phyloP scores from a whole-genome alignment of 2,888 invertebrate genomes.

The Cylindroiulus punctatus region DNA sequence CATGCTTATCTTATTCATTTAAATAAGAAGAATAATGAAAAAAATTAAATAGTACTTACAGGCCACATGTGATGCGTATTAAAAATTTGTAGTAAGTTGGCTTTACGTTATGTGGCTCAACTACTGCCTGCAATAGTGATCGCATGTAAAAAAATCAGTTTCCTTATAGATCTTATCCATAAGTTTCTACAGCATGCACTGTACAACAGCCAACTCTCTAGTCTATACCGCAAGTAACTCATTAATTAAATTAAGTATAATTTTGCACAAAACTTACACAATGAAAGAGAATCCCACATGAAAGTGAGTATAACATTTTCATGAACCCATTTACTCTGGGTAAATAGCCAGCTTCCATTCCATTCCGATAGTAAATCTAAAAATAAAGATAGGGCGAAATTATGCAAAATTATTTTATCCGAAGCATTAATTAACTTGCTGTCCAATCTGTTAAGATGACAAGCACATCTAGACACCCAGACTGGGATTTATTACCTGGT shows the following conservation, averaged over 20 bases:
- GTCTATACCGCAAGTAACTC: not conserved
- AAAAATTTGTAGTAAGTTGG: constrained; percentile 87
- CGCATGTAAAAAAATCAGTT: not conserved
- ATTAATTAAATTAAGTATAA: not conserved
- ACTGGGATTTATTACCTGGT: not conserved
- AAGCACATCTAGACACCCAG: not conserved
- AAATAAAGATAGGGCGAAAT: too few relatives aligned
- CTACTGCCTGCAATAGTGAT: constrained; percentile 68
- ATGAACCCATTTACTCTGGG: constrained; percentile 78
- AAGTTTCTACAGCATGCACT: too few relatives aligned
- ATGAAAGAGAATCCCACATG: constrained; percentile 81
- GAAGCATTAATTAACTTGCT: not conserved
- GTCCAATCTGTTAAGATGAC: not conserved
- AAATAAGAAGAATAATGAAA: not conserved
- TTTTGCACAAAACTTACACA: constrained; percentile 63
- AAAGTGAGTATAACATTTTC: constrained; percentile 78
- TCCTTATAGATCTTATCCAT: too few relatives aligned
- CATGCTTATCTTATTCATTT: not conserved
- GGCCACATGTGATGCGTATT: constrained; percentile 75
- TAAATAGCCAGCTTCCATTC: constrained; percentile 74
- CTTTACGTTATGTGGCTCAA: constrained; percentile 81
- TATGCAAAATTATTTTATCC: not conserved
- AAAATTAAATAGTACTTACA: constrained; percentile 62
- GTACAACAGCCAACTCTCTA: too few relatives aligned
- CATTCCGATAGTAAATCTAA: constrained; percentile 77